Conservation (phyloP, 2,888 invertebrate genomes). For the Caenorhabditis panamensis region DNA sequence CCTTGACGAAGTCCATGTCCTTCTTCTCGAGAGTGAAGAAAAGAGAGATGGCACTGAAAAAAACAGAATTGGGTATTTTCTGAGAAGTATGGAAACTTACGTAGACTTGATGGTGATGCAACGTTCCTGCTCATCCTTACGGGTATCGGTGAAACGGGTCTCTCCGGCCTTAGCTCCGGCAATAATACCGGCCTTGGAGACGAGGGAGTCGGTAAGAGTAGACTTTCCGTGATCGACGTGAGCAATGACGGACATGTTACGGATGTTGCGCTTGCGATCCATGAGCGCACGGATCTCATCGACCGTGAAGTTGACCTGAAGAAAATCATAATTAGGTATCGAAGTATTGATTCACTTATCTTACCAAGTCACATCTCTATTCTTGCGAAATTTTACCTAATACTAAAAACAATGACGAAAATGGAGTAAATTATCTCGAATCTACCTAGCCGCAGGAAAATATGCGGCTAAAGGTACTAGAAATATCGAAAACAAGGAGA, state of each 20-base stretch:
- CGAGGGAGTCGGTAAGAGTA: slow-evolving; percentile 98
- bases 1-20: slow-evolving; percentile 93
- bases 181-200: slow-evolving; percentile 99
- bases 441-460: neutral
- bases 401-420: too few species aligned
- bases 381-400: slow-evolving; percentile 29
- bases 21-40: slow-evolving; percentile 96
- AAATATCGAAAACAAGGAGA: neutral
- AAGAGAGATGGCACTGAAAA: slow-evolving; percentile 95
- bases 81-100: slow-evolving; percentile 86
- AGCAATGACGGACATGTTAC: slow-evolving; percentile 99
- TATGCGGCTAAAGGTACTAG: neutral
- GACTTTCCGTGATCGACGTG: slow-evolving; percentile 98
- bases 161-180: slow-evolving; percentile 99
- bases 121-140: slow-evolving; percentile 99
- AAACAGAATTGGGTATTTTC: neutral
- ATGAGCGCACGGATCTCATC: slow-evolving; percentile 99
- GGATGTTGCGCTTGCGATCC: slow-evolving; percentile 99
- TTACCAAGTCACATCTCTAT: neutral
- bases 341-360: neutral
- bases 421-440: neutral
- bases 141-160: slow-evolving; percentile 98
- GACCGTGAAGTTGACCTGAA: slow-evolving; percentile 99
- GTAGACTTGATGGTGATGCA: slow-evolving; percentile 99
- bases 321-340: neutral